A percentile compares a stretch with the other conserved stretches of the same genome.
Evolutionary conservation across 2,888 invertebrate genomes (phyloP).

Genomic region (Corbicula japonica): DNA sequence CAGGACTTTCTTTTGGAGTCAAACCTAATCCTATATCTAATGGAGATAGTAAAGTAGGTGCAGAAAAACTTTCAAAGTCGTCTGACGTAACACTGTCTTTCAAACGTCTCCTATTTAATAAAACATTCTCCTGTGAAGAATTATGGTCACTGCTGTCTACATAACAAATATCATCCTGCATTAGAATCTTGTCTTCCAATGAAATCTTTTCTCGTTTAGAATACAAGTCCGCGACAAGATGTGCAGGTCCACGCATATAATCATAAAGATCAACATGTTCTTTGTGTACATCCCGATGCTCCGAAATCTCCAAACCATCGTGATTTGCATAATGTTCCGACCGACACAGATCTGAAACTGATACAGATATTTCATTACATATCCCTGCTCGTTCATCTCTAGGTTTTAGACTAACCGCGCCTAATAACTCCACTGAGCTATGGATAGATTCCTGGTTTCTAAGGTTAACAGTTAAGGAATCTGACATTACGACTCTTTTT

Average conservation of each 20-base stretch:
- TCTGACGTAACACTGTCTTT: constrained; percentile 59
- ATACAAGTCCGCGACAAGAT: constrained; percentile 60
- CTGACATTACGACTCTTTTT: constrained; percentile 59
- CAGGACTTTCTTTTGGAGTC: constrained; percentile 44
- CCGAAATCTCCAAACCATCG: constrained; percentile 23
- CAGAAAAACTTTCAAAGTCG: constrained; percentile 60
- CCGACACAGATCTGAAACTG: constrained; percentile 28
- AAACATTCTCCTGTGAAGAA: constrained; percentile 64
- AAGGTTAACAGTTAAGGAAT: constrained; percentile 53
- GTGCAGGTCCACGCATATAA: constrained; percentile 25
- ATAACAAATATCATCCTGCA: constrained; percentile 61
- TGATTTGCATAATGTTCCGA: constrained; percentile 45
- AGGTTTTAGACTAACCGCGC: constrained; percentile 62
- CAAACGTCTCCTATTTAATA: constrained; percentile 38
- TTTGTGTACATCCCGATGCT: constrained; percentile 15
- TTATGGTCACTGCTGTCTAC: constrained; percentile 67
- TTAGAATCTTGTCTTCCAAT: constrained; percentile 60
- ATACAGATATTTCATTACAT: constrained; percentile 15
- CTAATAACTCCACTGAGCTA: constrained; percentile 66
- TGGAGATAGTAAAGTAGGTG: constrained; percentile 61
- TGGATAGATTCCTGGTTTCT: constrained; percentile 56
- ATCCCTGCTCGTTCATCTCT: constrained; percentile 12
- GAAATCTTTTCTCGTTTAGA: constrained; percentile 68
- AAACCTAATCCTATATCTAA: constrained; percentile 53
- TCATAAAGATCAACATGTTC: constrained; percentile 37